These are phyloP conservation scores for Ophonus ardosiacus DNA, from an alignment of 2,888 invertebrate genomes.

Conservation along the genomic window DNA sequence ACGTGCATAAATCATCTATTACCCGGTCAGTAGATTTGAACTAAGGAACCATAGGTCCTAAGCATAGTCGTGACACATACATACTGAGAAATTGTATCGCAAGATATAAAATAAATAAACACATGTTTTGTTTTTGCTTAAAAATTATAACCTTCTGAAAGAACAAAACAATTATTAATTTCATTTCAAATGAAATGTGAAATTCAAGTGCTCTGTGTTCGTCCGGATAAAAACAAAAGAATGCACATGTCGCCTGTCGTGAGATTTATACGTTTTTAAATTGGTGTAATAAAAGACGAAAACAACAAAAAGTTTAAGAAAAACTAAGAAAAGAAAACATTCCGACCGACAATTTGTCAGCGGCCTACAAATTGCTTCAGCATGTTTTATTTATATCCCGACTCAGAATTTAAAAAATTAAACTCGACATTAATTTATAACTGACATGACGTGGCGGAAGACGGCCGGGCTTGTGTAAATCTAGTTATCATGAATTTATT, in stretches of 20 bases:
- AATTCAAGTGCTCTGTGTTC: conserved; percentile 28
- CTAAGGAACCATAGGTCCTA: too few species aligned
- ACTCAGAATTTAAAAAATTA: conserved; percentile 47
- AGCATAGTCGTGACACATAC: too few species aligned
- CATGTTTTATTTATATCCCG: conserved; percentile 60
- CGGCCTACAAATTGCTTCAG: conserved; percentile 57
- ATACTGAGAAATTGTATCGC: neutral
- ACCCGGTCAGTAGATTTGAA: too few species aligned
- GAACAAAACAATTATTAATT: conserved; percentile 37
- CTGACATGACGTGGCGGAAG: conserved; percentile 22
- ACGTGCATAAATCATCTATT: too few species aligned
- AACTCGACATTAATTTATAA: conserved; percentile 45
- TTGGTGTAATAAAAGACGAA: conserved; percentile 60
- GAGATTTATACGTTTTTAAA: conserved; percentile 61
- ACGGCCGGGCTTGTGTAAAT: conserved; percentile 12
- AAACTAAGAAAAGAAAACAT: conserved; percentile 52
- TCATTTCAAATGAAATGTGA: conserved; percentile 34
- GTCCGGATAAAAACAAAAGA: conserved; percentile 31
- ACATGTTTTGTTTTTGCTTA: conserved; percentile 15
- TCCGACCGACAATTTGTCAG: conserved; percentile 53
- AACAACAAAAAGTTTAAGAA: conserved; percentile 48
- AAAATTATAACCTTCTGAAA: conserved; percentile 11
- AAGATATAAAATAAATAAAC: conserved; percentile 19
- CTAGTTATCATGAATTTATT: conserved; percentile 33
- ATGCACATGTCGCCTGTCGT: conserved; percentile 31